Conservation (phyloP, 1,140 invertebrate genomes). For the Maniola jurtina region DNA sequence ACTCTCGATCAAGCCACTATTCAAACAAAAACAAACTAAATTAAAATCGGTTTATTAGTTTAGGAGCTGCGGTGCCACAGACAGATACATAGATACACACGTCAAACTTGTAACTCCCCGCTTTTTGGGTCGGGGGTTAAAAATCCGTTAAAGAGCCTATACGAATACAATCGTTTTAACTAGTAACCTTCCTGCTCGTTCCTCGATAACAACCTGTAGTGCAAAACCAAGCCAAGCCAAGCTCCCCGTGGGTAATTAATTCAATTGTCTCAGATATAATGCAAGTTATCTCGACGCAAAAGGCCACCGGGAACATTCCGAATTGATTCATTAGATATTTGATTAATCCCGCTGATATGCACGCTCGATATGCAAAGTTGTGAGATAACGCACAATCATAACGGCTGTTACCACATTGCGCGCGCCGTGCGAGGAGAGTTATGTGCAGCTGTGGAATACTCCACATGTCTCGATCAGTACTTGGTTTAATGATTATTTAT, state of each 20-base stretch:
- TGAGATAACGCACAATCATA: constrained; percentile 17
- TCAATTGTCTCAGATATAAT: constrained; percentile 25
- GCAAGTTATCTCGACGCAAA: constrained; percentile 32
- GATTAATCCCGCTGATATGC: constrained; percentile 55
- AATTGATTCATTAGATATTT: constrained; percentile 68
- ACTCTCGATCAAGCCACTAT: too few species aligned
- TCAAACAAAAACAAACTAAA: too few species aligned
- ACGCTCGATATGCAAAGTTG: constrained; percentile 58
- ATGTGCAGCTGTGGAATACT: constrained; percentile 3
- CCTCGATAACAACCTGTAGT: constrained; percentile 11
- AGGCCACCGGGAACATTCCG: constrained; percentile 48
- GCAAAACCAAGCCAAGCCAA: background rate
- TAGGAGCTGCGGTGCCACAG: too few species aligned
- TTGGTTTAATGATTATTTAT: background rate
- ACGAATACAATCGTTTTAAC: background rate
- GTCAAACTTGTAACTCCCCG: too few species aligned
- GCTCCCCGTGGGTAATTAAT: constrained; percentile 28
- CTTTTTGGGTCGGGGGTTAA: too few species aligned
- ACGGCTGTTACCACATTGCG: background rate
- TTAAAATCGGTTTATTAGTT: too few species aligned
- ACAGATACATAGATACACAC: too few species aligned
- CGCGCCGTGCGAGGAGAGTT: background rate
- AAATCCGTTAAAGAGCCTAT: too few species aligned
- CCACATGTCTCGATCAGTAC: background rate
- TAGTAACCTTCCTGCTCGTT: constrained; percentile 11